Conservation (phyloP, 2,797 vertebrate species). For the Clarias platycephalus region DNA sequence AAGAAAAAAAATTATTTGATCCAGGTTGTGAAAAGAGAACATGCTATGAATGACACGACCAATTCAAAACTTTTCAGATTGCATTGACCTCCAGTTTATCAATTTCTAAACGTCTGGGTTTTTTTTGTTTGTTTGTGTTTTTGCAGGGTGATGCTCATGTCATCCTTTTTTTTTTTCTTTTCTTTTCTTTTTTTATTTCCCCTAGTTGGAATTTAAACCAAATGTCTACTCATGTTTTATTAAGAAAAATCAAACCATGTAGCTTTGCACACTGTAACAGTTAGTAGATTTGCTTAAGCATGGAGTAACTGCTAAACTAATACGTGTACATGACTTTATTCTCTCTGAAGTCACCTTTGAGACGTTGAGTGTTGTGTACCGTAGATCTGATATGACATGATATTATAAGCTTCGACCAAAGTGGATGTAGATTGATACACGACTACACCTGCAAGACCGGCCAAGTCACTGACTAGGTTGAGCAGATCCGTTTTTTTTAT, state of each 20-base stretch:
- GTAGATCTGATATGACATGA: background rate
- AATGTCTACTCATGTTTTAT: conserved; percentile 7
- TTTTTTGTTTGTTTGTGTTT: too few species aligned
- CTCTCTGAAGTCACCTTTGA: background rate
- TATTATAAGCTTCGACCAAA: conserved; percentile 29
- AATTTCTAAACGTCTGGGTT: background rate
- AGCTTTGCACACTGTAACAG: conserved; percentile 19
- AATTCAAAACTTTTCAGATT: background rate
- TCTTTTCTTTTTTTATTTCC: too few species aligned
- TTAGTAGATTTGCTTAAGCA: background rate
- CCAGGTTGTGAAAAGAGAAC: too few species aligned
- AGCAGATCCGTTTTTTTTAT: conserved; percentile 8
- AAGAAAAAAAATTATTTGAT: background rate
- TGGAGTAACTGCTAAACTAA: conserved; percentile 15
- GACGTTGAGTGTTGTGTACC: too few species aligned
- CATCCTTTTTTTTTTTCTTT: background rate
- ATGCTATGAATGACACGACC: background rate
- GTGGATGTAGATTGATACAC: background rate
- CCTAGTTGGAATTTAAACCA: conserved; percentile 4
- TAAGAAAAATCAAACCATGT: background rate
- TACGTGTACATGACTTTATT: background rate
- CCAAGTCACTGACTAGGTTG: background rate
- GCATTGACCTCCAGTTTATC: background rate
- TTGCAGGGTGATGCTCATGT: background rate
- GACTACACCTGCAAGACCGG: background rate